A percentile compares a stretch with the other conserved stretches of the same genome.
These are phyloP conservation scores for Antennarius striatus DNA, from an alignment of 2,113 vertebrate species.

Conservation along the genomic window DNA sequence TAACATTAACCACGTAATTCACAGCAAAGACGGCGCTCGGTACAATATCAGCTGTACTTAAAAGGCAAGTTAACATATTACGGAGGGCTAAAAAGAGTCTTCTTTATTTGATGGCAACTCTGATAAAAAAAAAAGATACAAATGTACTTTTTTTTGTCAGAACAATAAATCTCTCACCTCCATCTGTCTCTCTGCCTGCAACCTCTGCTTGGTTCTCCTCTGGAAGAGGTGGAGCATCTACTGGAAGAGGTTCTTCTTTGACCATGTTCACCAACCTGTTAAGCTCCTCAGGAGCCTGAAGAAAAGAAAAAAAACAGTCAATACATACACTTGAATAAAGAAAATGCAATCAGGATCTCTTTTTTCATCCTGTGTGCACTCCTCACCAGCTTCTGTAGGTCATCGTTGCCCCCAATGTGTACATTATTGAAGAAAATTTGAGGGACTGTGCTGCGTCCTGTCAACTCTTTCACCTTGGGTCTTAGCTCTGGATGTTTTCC, in stretches of 20 bases:
- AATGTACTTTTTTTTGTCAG: not conserved
- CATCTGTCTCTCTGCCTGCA: slow-evolving; percentile 25
- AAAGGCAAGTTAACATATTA: too few relatives aligned
- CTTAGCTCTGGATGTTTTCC: slow-evolving; percentile 67
- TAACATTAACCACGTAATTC: too few relatives aligned
- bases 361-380: not conserved
- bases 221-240: slow-evolving; percentile 71
- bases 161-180: slow-evolving; percentile 57
- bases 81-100: too few relatives aligned
- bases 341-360: not conserved
- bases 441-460: slow-evolving; percentile 75
- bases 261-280: slow-evolving; percentile 73
- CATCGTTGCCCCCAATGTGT: slow-evolving; percentile 76
- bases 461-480: slow-evolving; percentile 69
- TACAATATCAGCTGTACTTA: too few relatives aligned
- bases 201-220: slow-evolving; percentile 40
- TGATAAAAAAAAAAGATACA: not conserved
- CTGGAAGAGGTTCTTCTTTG: slow-evolving; percentile 68
- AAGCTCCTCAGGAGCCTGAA: slow-evolving; percentile 75
- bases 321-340: not conserved
- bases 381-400: slow-evolving; percentile 77
- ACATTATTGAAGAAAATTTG: slow-evolving; percentile 83
- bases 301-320: not conserved
- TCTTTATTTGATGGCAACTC: not conserved
- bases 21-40: too few relatives aligned